Evolutionary conservation across 1,140 invertebrate genomes (phyloP), one percentile per base, ranked within the genome.

Genomic region (Epicauta chinensis): DNA sequence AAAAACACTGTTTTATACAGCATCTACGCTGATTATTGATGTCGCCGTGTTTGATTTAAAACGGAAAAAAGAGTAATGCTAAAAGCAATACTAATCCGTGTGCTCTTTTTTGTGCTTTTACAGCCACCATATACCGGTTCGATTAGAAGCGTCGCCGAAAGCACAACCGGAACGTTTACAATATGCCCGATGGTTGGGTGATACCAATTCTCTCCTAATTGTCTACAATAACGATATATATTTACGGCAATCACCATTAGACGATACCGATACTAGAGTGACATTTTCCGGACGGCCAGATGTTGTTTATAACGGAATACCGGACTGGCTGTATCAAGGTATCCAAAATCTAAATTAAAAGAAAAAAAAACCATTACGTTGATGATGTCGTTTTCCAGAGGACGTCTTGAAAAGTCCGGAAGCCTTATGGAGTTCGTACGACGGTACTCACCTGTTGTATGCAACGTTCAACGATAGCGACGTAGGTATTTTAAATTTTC

Each of bases 301-400:
- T 16, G 66, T 82, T 16, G 76, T 93, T 35, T 95, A 89, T 73
- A 95, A 96, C 72, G 93, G 92, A 15, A 80, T 96, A 15, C 89
- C 92, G 1, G 92, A 96, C 71, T 97, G 91, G 91, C 70, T 95
- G 1, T 96, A 97, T 73, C 91, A 94, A 80, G 88, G 88, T 90
- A 73, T 61, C 5, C 3, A 34, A 34, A 34, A 11, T 12, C 12
- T 10, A 34, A 30, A 30, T 5, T 30, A 30, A 30, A 5, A 10
- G 29, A 30, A 30, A 30, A 30, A 30, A 30, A 10, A 30, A 10
- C 29, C 10, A 5, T 30, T 30, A 30, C 4, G 4, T 30, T 30
- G 29, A n/a, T n/a, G n/a, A n/a, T n/a, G 3, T 34, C 9, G 11
- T 34, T 35, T 43, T 51, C 31, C 75, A 86, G 87, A 91, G 71